Evolutionary conservation across 2,888 invertebrate genomes (phyloP).

Genomic region (Polia nebulosa): DNA sequence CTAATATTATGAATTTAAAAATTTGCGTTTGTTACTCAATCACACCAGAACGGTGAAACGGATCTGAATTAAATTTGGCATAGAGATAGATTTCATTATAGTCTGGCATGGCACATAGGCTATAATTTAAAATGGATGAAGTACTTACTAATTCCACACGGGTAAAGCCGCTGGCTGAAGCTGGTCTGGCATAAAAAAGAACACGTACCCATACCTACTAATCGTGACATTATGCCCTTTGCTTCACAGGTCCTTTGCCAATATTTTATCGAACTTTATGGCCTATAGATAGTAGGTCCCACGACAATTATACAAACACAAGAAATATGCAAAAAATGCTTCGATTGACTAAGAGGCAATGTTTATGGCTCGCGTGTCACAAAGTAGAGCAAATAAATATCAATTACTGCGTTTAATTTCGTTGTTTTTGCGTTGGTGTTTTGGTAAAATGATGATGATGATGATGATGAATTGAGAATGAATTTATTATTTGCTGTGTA

Average conservation of each 20-base stretch:
- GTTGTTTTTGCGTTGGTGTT: slow-evolving; percentile 64
- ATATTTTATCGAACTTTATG: background rate
- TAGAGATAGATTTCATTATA: too few species aligned
- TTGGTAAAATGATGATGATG: too few species aligned
- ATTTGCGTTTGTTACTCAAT: too few species aligned
- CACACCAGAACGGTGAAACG: too few species aligned
- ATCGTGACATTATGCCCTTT: background rate
- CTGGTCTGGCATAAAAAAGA: background rate
- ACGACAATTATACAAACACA: slow-evolving; percentile 31
- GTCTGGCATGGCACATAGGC: too few species aligned
- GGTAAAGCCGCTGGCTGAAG: too few species aligned
- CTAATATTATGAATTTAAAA: too few species aligned
- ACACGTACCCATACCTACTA: background rate
- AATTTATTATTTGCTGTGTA: background rate
- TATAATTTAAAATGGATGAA: too few species aligned
- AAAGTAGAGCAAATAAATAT: slow-evolving; percentile 78
- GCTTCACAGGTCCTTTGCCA: background rate
- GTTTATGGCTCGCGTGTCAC: slow-evolving; percentile 66
- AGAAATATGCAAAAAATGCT: slow-evolving; percentile 53
- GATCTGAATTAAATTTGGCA: too few species aligned
- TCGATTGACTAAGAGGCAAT: slow-evolving; percentile 69
- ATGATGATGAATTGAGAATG: background rate
- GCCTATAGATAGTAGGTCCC: slow-evolving; percentile 4
- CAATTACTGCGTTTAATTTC: slow-evolving; percentile 76
- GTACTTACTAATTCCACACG: too few species aligned